These are phyloP conservation scores for Odontomyia ornata DNA, from an alignment of 2,888 invertebrate genomes.

Conservation along the genomic window DNA sequence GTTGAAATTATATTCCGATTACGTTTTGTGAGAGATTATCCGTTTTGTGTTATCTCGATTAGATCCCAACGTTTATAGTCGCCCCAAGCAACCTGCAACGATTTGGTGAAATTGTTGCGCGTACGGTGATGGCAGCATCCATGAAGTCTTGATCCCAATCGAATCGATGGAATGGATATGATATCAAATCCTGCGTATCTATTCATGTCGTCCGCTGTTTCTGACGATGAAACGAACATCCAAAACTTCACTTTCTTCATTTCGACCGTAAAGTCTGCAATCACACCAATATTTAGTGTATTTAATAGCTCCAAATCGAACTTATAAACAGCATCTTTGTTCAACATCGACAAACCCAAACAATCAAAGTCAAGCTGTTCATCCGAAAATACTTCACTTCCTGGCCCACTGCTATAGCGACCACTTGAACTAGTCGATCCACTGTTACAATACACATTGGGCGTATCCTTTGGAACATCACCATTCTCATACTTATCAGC, in stretches of 20 bases:
- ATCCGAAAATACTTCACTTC: constrained; percentile 3
- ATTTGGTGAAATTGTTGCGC: constrained; percentile 63
- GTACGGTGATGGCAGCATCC: constrained; percentile 72
- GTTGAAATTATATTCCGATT: too few species aligned
- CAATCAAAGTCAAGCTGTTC: constrained; percentile 12
- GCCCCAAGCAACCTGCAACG: constrained; percentile 70
- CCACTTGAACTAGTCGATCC: background rate
- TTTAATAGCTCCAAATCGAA: constrained; percentile 77
- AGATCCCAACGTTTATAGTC: constrained; percentile 76
- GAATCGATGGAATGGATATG: constrained; percentile 75
- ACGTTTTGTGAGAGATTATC: too few species aligned
- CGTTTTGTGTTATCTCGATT: constrained; percentile 76
- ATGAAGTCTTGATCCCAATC: constrained; percentile 78
- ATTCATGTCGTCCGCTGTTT: constrained; percentile 82
- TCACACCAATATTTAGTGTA: constrained; percentile 74
- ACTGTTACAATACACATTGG: background rate
- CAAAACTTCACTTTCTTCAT: constrained; percentile 84
- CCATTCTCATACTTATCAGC: background rate
- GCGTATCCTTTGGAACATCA: background rate
- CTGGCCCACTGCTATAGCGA: background rate
- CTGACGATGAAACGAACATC: constrained; percentile 81
- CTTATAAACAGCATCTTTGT: constrained; percentile 68
- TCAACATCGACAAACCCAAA: background rate
- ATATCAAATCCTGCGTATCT: constrained; percentile 78
- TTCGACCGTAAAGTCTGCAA: constrained; percentile 85